Percentiles rank a stretch among this genome's conserved stretches.
These are phyloP conservation scores for Charina bottae DNA, from an alignment of 2,113 vertebrate genomes.

Conservation along the genomic window DNA sequence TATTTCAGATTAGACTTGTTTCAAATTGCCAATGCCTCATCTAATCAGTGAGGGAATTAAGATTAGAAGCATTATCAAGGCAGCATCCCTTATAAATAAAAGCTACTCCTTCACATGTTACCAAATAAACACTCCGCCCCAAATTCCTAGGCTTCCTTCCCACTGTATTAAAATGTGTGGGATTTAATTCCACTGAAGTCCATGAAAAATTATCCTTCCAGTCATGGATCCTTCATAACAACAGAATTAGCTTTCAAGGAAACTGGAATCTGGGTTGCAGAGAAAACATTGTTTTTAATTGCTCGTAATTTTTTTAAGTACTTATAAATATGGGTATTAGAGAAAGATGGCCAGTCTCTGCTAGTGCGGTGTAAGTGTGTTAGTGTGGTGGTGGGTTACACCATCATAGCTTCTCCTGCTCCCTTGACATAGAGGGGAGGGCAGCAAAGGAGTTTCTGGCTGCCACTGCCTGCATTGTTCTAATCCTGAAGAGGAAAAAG, in stretches of 20 bases:
- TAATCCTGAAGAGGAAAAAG: background rate
- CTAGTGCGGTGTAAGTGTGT: background rate
- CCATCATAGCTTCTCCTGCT: background rate
- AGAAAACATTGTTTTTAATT: background rate
- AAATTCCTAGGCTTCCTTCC: background rate
- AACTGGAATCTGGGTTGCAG: background rate
- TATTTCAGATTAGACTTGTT: slow-evolving; percentile 32
- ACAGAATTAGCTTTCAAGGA: background rate
- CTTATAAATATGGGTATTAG: background rate
- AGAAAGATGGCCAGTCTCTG: background rate
- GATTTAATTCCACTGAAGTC: background rate
- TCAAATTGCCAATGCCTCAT: background rate
- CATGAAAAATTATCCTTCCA: background rate
- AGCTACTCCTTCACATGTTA: background rate
- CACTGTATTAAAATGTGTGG: background rate
- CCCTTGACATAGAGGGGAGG: background rate
- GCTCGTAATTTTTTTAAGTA: background rate
- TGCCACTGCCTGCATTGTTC: background rate
- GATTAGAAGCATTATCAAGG: background rate
- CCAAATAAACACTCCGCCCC: background rate
- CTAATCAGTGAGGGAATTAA: background rate
- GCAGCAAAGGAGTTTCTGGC: background rate
- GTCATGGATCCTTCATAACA: background rate
- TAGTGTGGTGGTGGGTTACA: background rate
- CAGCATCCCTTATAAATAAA: background rate